These are phyloP conservation scores for Torymus auratus DNA, from an alignment of 2,888 invertebrate genomes.

Conservation along the genomic window DNA sequence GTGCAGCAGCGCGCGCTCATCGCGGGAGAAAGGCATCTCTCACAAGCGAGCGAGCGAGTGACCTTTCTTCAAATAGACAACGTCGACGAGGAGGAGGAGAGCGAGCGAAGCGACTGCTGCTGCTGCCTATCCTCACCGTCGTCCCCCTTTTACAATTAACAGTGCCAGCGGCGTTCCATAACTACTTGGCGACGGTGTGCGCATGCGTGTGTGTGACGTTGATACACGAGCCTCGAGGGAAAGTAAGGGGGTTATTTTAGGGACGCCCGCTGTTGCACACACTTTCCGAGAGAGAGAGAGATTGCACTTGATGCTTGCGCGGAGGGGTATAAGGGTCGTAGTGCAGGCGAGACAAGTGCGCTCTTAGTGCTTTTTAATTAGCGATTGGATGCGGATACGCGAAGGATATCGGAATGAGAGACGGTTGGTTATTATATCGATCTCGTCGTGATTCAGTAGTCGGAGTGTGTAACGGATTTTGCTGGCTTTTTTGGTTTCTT, in stretches of 20 bases:
- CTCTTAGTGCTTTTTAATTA: too few relatives aligned
- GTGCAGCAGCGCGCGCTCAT: not conserved
- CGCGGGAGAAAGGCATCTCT: conserved; percentile 44
- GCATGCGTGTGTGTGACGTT: conserved; percentile 6
- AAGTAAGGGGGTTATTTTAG: conserved; percentile 32
- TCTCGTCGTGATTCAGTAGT: too few relatives aligned
- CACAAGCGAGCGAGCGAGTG: conserved; percentile 37
- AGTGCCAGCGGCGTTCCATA: conserved; percentile 49
- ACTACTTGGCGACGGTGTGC: conserved; percentile 19
- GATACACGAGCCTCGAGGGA: not conserved
- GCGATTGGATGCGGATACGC: too few relatives aligned
- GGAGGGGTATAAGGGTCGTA: too few relatives aligned
- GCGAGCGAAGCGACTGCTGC: too few relatives aligned
- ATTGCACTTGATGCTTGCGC: conserved; percentile 29
- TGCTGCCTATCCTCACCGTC: not conserved
- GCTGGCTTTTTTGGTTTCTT: too few relatives aligned
- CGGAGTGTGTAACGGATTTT: too few relatives aligned
- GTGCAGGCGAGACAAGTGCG: too few relatives aligned
- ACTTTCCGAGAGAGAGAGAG: not conserved
- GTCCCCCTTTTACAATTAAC: conserved; percentile 53
- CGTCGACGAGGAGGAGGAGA: conserved; percentile 12
- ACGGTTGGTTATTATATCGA: too few relatives aligned
- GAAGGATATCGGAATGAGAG: too few relatives aligned
- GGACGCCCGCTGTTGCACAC: not conserved
- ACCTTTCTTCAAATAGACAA: conserved; percentile 58